phyloP scores from a whole-genome alignment of 1,140 invertebrate species.

The Drosophila gunungcola region DNA sequence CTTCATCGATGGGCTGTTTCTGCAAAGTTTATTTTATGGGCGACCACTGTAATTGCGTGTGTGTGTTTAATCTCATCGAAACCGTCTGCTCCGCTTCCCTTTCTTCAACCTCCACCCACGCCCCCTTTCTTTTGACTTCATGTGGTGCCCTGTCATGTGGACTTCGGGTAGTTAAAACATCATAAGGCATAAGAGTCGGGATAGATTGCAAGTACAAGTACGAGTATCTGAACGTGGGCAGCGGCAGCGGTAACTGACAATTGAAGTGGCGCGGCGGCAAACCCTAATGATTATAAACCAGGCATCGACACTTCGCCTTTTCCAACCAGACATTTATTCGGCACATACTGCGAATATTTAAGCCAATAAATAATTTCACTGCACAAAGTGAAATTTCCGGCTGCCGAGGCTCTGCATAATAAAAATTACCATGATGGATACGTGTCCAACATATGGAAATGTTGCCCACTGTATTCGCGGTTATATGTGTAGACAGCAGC shows the following conservation, averaged over 20 bases:
- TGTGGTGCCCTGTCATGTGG: constrained; percentile 8
- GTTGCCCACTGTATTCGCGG: too few relatives aligned
- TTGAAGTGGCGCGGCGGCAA: constrained; percentile 42
- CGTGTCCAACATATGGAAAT: constrained; percentile 41
- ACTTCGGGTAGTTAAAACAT: constrained; percentile 39
- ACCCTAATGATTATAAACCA: constrained; percentile 46
- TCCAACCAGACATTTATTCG: constrained; percentile 13
- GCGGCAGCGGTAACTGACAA: constrained; percentile 43
- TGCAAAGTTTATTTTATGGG: background rate
- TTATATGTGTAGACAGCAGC: background rate
- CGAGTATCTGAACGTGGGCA: constrained; percentile 35
- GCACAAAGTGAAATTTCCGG: constrained; percentile 51
- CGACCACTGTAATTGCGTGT: constrained; percentile 26
- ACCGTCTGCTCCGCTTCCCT: constrained; percentile 23
- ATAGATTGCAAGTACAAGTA: constrained; percentile 19
- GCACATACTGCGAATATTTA: constrained; percentile 49
- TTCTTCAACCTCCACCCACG: constrained; percentile 15
- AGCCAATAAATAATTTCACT: constrained; percentile 54
- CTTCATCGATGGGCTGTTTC: too few relatives aligned
- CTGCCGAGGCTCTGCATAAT: constrained; percentile 29
- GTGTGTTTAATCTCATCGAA: constrained; percentile 61
- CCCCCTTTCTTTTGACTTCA: background rate
- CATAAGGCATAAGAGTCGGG: constrained; percentile 15
- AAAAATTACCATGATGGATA: constrained; percentile 28
- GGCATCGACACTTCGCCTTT: constrained; percentile 27